Percentiles rank a stretch among this genome's conserved stretches.
These are phyloP conservation scores for Eurosta solidaginis DNA, from an alignment of 1,140 invertebrate species.

Conservation along the genomic window DNA sequence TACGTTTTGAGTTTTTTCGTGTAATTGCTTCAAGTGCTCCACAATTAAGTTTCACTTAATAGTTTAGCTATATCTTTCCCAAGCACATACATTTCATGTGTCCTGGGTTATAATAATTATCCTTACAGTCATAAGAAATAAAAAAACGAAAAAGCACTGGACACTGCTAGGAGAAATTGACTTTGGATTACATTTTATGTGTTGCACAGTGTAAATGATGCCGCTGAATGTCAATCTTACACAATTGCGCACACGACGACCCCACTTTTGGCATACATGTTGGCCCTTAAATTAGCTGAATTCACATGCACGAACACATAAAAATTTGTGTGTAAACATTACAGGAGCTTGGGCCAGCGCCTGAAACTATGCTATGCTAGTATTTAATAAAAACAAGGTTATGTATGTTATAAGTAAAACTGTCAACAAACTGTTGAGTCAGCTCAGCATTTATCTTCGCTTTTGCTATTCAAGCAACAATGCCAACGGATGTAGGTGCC, in stretches of 20 bases:
- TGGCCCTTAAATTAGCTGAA: background rate
- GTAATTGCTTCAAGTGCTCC: too few species aligned
- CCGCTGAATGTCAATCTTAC: background rate
- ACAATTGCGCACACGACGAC: background rate
- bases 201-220: too few species aligned
- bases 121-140: too few species aligned
- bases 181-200: too few species aligned
- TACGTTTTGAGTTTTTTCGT: too few species aligned
- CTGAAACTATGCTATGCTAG: background rate
- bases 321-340: background rate
- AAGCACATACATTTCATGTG: too few species aligned
- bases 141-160: too few species aligned
- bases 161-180: too few species aligned
- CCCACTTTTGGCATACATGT: background rate
- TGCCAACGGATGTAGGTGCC: background rate
- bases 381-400: background rate
- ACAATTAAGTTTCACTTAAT: too few species aligned
- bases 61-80: too few species aligned
- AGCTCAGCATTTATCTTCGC: background rate
- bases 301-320: too few species aligned
- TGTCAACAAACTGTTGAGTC: slow-evolving; percentile 25
- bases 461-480: background rate
- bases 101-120: too few species aligned
- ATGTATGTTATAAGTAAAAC: background rate
- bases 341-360: background rate